These are phyloP conservation scores for Steinernema carpocapsae DNA, from an alignment of 2,888 invertebrate species.

Conservation along the genomic window DNA sequence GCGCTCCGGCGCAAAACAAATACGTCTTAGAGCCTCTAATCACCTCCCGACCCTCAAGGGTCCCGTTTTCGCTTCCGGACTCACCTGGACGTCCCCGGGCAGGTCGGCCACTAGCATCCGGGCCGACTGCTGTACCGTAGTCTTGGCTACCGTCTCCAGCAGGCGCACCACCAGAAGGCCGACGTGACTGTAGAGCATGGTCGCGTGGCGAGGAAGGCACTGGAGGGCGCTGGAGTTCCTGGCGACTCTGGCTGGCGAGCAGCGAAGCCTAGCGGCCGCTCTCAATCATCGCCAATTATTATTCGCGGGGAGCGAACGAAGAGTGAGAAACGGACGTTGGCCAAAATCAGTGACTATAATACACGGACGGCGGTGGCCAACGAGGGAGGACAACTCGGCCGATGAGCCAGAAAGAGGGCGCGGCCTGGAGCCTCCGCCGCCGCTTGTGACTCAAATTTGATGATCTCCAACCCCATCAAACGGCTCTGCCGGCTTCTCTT, in stretches of 20 bases:
- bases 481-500: conserved; percentile 35
- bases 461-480: conserved; percentile 35
- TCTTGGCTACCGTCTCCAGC: conserved; percentile 66
- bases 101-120: conserved; percentile 67
- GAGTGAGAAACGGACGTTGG: conserved; percentile 27
- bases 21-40: not conserved
- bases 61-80: not conserved
- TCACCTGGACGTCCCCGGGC: conserved; percentile 66
- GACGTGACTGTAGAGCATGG: conserved; percentile 44
- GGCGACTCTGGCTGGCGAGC: not conserved
- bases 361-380: conserved; percentile 2
- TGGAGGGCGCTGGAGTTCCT: not conserved
- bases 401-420: conserved; percentile 21
- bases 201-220: not conserved
- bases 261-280: not conserved
- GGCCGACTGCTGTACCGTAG: conserved; percentile 66
- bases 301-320: conserved; percentile 12
- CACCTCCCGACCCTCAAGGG: too few species aligned
- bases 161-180: conserved; percentile 65
- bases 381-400: conserved; percentile 23
- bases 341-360: conserved; percentile 27
- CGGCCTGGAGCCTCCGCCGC: not conserved
- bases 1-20: conserved; percentile 18
- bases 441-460: conserved; percentile 30
- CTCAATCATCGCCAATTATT: conserved; percentile 19